Conservation (phyloP, 2,797 vertebrate species). For the Sebastolobus altivelis region DNA sequence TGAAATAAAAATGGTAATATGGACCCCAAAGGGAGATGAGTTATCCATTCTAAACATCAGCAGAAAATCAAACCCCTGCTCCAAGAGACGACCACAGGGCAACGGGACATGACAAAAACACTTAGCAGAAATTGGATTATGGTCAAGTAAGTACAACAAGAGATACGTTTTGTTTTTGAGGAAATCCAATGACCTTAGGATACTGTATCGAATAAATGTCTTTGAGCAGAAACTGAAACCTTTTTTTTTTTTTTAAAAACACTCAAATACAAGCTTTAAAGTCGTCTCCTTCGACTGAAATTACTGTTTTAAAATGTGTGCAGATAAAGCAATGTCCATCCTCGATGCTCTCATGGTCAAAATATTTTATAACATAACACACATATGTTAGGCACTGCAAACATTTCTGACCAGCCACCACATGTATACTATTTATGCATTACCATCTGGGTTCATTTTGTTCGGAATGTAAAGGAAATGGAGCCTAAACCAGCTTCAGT, state of each 20-base stretch:
- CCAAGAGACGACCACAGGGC: conserved; percentile 40
- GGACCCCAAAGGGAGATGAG: conserved; percentile 48
- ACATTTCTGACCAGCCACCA: conserved; percentile 50
- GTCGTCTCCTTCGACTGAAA: background rate
- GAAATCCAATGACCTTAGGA: conserved; percentile 29
- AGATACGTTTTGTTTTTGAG: conserved; percentile 15
- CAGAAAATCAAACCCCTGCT: conserved; percentile 52
- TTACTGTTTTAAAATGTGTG: background rate
- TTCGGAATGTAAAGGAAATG: conserved; percentile 56
- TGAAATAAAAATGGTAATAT: conserved; percentile 73
- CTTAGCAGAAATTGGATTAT: conserved; percentile 46
- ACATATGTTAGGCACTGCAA: conserved; percentile 28
- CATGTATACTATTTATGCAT: conserved; percentile 61
- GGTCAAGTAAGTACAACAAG: conserved; percentile 25
- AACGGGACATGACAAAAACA: conserved; percentile 44
- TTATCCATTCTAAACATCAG: conserved; percentile 62
- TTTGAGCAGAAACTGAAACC: conserved; percentile 3
- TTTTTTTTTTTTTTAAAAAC: background rate
- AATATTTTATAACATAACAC: conserved; percentile 22
- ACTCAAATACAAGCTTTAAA: background rate
- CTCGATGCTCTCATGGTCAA: conserved; percentile 5
- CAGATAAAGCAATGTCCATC: background rate
- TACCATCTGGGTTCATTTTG: conserved; percentile 64
- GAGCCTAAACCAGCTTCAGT: conserved; percentile 16
- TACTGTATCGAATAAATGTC: conserved; percentile 4